Evolutionary conservation across 1,140 invertebrate species (phyloP), one percentile per base, ranked within the genome.

Genomic region (Pantala flavescens): DNA sequence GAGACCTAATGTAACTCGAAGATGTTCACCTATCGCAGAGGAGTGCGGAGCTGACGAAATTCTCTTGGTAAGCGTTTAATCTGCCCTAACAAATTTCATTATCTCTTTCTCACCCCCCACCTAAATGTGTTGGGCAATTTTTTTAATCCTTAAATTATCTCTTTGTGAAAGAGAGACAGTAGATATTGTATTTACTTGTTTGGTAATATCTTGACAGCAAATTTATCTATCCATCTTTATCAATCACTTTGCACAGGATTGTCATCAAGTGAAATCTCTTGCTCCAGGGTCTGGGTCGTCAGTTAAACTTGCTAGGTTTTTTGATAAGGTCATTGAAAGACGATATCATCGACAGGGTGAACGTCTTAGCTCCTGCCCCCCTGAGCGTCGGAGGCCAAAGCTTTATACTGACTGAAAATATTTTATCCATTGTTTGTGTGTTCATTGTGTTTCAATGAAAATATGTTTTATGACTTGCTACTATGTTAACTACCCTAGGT

Each of bases 1-100:
- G 28, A 85, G 88, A 78, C 87, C 87, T 36, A 88, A 85, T 77
- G 83, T 88, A 73, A 86, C 88, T 36, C 85, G 87, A 77, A 84
- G 90, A 77, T 84, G 87, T 0, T 91, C 91, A 16, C 89, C 89
- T 71, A 91, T 95, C 79, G 93, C 95, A 12, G 92, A 94, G 80
- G 93, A 97, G 84, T 97, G 93, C 85, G 91, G 93, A 5, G 93
- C 95, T 14, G 95, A 98, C 83, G 95, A 98, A 87, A 93, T 98
- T 81, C 90, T 91, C 84, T 83, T 98, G 74, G 89, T 89, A 83
- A 77, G 74, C 76, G 23, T 9, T 36, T 36, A 36, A 5, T 2
- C 28, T 5, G 2, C 28, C 28, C 2, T 36, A 36, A 36, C 28
- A 9, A 5, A 36, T 5, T 36, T 36, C 28, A n/a, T 36, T 36